These are phyloP conservation scores for Clarias fuscus DNA, from an alignment of 2,797 vertebrate species.

Conservation along the genomic window DNA sequence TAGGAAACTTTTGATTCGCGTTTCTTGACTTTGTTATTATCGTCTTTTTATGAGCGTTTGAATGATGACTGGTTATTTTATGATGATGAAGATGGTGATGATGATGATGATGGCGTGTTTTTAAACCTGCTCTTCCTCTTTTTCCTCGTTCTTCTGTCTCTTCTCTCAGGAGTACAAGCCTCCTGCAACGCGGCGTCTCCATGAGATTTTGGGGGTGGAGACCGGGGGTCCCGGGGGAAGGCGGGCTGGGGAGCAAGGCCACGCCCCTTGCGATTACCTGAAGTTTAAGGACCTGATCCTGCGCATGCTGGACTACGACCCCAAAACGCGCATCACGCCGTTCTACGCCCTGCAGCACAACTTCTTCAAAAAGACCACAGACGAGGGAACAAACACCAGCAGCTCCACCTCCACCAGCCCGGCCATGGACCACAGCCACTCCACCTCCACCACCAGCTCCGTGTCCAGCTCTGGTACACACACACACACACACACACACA, in stretches of 20 bases:
- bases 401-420: slow-evolving; percentile 93
- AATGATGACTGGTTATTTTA: neutral
- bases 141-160: slow-evolving; percentile 31
- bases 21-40: neutral
- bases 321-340: slow-evolving; percentile 92
- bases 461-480: slow-evolving; percentile 89
- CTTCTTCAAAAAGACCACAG: slow-evolving; percentile 94
- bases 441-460: slow-evolving; percentile 92
- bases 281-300: slow-evolving; percentile 97
- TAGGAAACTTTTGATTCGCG: neutral
- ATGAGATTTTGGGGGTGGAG: slow-evolving; percentile 93
- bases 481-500: slow-evolving; percentile 27
- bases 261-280: slow-evolving; percentile 92
- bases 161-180: slow-evolving; percentile 86
- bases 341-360: slow-evolving; percentile 96
- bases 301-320: slow-evolving; percentile 96
- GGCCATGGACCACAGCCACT: slow-evolving; percentile 93
- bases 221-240: slow-evolving; percentile 90
- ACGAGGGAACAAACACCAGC: slow-evolving; percentile 95
- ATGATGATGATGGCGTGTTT: slow-evolving; percentile 8
- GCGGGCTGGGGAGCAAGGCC: slow-evolving; percentile 90
- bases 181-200: slow-evolving; percentile 89
- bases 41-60: too few relatives aligned
- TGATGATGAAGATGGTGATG: neutral
- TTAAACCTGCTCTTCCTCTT: slow-evolving; percentile 36